These are phyloP conservation scores for Cromileptes altivelis DNA, from an alignment of 2,113 vertebrate species.

Conservation along the genomic window DNA sequence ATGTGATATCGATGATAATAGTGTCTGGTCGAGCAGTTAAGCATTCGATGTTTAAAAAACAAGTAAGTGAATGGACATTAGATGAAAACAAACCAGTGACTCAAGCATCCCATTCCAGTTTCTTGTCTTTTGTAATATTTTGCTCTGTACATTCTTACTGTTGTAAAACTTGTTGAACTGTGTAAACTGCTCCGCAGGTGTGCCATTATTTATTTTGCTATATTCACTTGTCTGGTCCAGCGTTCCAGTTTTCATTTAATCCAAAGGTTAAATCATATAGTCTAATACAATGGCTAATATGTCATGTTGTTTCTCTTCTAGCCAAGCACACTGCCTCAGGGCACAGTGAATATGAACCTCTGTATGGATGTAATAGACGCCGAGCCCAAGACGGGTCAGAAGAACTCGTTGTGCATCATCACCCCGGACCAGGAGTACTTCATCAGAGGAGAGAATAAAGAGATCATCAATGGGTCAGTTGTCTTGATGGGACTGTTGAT, in stretches of 20 bases:
- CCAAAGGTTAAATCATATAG: background rate
- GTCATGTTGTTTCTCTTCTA: conserved; percentile 55
- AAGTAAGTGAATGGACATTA: background rate
- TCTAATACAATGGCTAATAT: background rate
- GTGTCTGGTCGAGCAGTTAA: conserved; percentile 24
- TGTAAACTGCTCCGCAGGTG: background rate
- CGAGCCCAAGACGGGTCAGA: conserved; percentile 87
- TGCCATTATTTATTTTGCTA: background rate
- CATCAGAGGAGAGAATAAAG: conserved; percentile 88
- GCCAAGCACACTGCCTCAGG: conserved; percentile 88
- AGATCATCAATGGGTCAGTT: conserved; percentile 87
- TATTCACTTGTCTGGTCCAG: background rate
- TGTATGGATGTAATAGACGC: conserved; percentile 87
- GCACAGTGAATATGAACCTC: conserved; percentile 89
- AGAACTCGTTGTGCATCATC: conserved; percentile 88
- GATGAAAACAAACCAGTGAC: conserved; percentile 21
- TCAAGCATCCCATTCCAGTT: conserved; percentile 5
- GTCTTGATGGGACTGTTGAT: background rate
- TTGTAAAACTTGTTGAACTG: background rate
- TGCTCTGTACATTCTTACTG: background rate
- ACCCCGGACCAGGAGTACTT: conserved; percentile 88
- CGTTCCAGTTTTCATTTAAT: background rate
- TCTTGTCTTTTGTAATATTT: conserved; percentile 3
- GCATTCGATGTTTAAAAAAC: conserved; percentile 11
- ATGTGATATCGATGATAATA: conserved; percentile 39